A percentile compares a stretch with the other conserved stretches of the same genome.
phyloP scores from a whole-genome alignment of 2,113 vertebrate genomes.

The Ranitomeya imitator region DNA sequence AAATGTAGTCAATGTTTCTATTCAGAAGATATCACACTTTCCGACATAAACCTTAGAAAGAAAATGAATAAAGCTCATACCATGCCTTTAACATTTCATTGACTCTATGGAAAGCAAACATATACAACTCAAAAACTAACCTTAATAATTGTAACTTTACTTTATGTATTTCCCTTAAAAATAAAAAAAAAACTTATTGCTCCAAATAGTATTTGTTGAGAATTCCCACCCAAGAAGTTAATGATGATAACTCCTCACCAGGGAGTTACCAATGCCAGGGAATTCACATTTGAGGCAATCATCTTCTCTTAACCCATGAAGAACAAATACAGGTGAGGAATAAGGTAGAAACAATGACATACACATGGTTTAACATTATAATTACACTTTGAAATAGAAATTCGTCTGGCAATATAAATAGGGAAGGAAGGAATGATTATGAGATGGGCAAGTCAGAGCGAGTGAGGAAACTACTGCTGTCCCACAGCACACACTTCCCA shows the following conservation, averaged over 20 bases:
- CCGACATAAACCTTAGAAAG: too few species aligned
- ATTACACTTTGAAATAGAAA: not conserved
- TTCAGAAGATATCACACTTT: too few species aligned
- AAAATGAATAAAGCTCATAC: not conserved
- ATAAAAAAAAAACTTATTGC: not conserved
- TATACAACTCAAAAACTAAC: not conserved
- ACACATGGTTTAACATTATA: not conserved
- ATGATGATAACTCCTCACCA: not conserved
- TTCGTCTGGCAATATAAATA: not conserved
- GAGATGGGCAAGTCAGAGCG: not conserved
- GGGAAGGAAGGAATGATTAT: not conserved
- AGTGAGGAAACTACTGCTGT: not conserved
- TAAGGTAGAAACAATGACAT: not conserved
- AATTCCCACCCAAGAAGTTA: not conserved
- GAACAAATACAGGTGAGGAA: not conserved
- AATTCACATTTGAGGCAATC: not conserved
- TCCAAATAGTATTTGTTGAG: not conserved
- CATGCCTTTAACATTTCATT: not conserved
- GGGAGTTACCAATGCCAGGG: too few species aligned
- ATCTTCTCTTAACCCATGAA: not conserved
- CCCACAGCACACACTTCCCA: not conserved
- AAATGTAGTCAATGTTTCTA: too few species aligned
- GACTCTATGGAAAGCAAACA: not conserved
- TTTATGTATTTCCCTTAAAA: not conserved
- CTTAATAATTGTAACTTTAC: not conserved